Base-by-base conservation (phyloP, 2,888 invertebrate species). In the Terebella lapidaria region DNA sequence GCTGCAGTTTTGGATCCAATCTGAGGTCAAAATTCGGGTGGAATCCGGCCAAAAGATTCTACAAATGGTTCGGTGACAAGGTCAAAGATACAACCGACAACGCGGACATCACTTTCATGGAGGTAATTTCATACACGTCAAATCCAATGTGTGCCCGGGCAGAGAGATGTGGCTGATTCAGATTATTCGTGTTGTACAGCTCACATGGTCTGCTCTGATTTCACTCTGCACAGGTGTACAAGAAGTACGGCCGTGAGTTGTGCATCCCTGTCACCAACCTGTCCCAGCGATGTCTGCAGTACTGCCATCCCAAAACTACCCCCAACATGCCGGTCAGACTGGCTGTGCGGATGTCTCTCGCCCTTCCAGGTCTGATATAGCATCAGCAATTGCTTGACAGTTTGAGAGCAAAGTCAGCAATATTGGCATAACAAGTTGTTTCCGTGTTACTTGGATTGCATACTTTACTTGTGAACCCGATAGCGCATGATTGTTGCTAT, bases 201-300 rank as follows among this genome's bases (percentile, higher is more conserved):
- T n/a, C n/a, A n/a, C n/a, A n/a, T n/a, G n/a, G n/a, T n/a, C n/a
- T n/a, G n/a, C n/a, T n/a, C n/a, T n/a, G n/a, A n/a, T n/a, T n/a
- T n/a, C n/a, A n/a, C n/a, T n/a, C n/a, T n/a, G n/a, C n/a, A n/a
- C n/a, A 70, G 70, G 55, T 68, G n/a, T 61, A 69, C 26, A 51
- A 62, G 53, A 60, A 68, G 26, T 73, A 62, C 45, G 68, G 67
- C 15, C 70, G 70, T 45, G 78, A 78, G 62, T 56, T 78, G 58
- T 77, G 77, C 66, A 65, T 78, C 3, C 72, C 75, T 15, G 76
- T 74, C 3, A 76, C 76, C 1, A 78, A 78, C 59, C 60, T 78
- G 24, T 77, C 72, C 59, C 73, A 73, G 62, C 75, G 74, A 71
- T 67, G 62, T 20, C 68, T 71, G 1, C 74, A 76, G 58, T 78